Base-by-base conservation (phyloP, 1,140 invertebrate species). In the Drosophila varians region DNA sequence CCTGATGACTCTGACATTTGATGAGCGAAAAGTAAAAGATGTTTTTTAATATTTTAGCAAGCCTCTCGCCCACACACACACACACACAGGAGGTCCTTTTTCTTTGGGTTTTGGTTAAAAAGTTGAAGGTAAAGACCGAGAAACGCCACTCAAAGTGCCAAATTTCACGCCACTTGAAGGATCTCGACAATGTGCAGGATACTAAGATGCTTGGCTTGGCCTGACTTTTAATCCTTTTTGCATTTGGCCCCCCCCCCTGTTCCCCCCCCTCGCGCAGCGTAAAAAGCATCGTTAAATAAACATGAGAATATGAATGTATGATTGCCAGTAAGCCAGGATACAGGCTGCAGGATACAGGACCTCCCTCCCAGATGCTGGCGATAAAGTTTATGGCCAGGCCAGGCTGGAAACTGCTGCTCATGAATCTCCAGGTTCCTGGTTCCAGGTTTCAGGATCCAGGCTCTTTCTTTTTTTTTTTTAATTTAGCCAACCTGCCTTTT, bases 261-360 rank as follows among this genome's bases (percentile, higher is more conserved):
- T n/a, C n/a, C 57, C 60, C 60, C 31, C 55, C 16, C 12, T 16
- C 38, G 58, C 71, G 70, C 71, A 84, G 72, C 77, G 76, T 84
- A 86, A 84, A 86, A 86, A 76, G 79, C 79, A 84, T 84, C 79
- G 80, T 84, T 84, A 84, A 84, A 84, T 84, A 84, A 86, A 84
- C 76, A 87, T 87, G 68, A 86, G 80, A 64, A 86, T 80, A 86
- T 84, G 80, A 80, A 84, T 84, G 80, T 76, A 84, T 80, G 80
- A 84, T 84, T 84, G 51, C 58, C 42, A 31, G 28, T 31, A 31
- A 25, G 38, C 49, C 31, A 47, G 16, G 14, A 43, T 16, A 7
- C 8, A n/a, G n/a, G n/a, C n/a, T n/a, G n/a, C n/a, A n/a, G n/a
- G n/a, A n/a, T n/a, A n/a, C 26, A 28, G 26, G 26, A 28, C 38